These are phyloP conservation scores for Hirtodrosophila trivittata DNA, from an alignment of 2,888 invertebrate species.

Conservation along the genomic window DNA sequence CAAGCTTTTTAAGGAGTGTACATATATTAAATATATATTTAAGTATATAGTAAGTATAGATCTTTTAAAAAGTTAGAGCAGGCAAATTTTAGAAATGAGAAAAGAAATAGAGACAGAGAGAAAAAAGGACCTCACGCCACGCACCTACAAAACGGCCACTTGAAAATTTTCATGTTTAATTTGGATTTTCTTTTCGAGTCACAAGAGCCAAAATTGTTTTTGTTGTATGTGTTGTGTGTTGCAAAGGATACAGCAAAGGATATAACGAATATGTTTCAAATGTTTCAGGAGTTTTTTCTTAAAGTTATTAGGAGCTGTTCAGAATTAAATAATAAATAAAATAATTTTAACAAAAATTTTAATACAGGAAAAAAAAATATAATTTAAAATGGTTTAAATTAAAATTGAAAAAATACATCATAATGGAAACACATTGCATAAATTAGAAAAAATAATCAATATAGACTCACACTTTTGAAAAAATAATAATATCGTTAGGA, in stretches of 20 bases:
- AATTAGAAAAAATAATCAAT: too few relatives aligned
- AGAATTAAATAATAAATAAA: too few relatives aligned
- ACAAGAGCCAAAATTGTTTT: slow-evolving; percentile 75
- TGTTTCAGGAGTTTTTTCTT: background rate
- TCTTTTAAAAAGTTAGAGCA: slow-evolving; percentile 27
- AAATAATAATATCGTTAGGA: too few relatives aligned
- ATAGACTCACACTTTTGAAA: too few relatives aligned
- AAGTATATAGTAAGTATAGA: slow-evolving; percentile 23
- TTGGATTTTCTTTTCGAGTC: slow-evolving; percentile 19
- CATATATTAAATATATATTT: slow-evolving; percentile 12
- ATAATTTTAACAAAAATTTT: too few relatives aligned
- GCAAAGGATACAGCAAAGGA: background rate
- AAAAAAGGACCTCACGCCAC: slow-evolving; percentile 25
- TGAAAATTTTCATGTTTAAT: background rate
- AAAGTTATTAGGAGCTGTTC: too few relatives aligned
- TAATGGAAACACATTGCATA: too few relatives aligned
- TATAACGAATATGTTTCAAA: background rate
- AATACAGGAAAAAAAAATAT: too few relatives aligned
- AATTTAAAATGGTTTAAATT: too few relatives aligned
- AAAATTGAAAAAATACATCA: too few relatives aligned
- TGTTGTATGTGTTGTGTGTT: slow-evolving; percentile 36
- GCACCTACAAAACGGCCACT: slow-evolving; percentile 22
- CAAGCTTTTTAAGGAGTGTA: slow-evolving; percentile 9
- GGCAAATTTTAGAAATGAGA: slow-evolving; percentile 25
- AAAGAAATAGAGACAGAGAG: slow-evolving; percentile 6